Base-by-base conservation (phyloP, 2,113 vertebrate species). In the Eleginops maclovinus region DNA sequence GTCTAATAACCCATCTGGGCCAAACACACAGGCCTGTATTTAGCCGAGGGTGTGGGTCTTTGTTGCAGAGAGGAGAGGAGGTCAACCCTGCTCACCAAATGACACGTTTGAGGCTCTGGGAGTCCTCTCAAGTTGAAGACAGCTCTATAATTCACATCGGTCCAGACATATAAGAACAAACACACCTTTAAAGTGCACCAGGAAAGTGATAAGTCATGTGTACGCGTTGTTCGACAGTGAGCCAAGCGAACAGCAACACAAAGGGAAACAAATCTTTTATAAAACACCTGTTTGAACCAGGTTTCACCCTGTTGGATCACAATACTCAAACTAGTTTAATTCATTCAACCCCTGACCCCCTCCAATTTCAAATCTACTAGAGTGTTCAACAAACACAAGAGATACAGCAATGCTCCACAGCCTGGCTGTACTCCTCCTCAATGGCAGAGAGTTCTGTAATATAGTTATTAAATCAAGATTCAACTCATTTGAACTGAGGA, bases 91-190 rank as follows among this genome's bases (percentile, higher is more conserved):
- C 84, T 75, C 79, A 78, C 73, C 22, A 83, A 92, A 90, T 88
- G 49, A 90, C 72, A 78, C 51, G 59, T 58, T 54, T 43, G 64
- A 43, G 21, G 46, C 41, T 79, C 58, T 64, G 71, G 73, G 61
- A 69, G 71, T 79, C 53, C 73, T 68, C 77, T 65, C 47, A 40
- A 55, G 40, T 47, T 56, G 70, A 17, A 24, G 77, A 72, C 79
- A 64, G 73, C 82, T 84, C 85, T 91, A 53, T 86, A 87, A 88
- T 84, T 87, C 72, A 81, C 60, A 22, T 67, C 28, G 62, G 77
- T 82, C 83, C 77, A 74, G 55, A 82, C 76, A 26, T 74, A 83
- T 62, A 77, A 61, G 53, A 72, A 77, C 60, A 83, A 56, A 81
- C 63, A 61, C 61, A 28, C 53, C 26, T 80, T 88, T 61, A 62